Base-by-base conservation (phyloP, 2,888 invertebrate species). In the Odontocerum albicorne region DNA sequence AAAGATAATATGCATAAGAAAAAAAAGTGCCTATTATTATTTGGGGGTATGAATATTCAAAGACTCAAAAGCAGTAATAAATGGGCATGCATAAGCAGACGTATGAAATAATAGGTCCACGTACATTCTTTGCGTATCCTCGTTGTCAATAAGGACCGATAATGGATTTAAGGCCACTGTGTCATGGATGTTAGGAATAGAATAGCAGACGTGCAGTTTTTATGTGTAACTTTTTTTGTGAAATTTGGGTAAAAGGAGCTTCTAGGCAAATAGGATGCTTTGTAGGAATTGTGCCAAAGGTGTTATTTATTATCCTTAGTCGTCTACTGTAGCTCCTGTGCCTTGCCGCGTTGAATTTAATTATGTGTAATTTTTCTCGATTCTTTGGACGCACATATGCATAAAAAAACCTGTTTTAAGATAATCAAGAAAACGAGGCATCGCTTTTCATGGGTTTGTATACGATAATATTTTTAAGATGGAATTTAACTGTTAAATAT, bases 111-210 rank as follows among this genome's bases (percentile, higher is more conserved):
- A 59, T 53, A 50, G 46, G 56, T 53, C 49, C 59, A 46, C 53
- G 43, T 49, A 43, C 36, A 44, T 49, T 38, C 32, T 36, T n/a
- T n/a, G 27, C 32, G 13, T 42, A 35, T 51, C 16, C 40, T 36
- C 19, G 15, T 46, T 27, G 44, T 53, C 53, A 39, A 54, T 49
- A 49, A 44, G 49, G 39, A 55, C 45, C 56, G 55, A 60, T 60
- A 57, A 60, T 60, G 60, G 60, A 60, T 60, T 57, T 57, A 35
- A 54, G 55, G 57, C 60, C 60, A 60, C 54, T 60, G 50, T 54
- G 56, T 54, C 56, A 49, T 22, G 50, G 50, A 20, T 31, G 49
- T 33, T 42, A 12, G 19, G 32, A 31, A 32, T 36, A 42, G 35
- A 54, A 58, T 32, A 46, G 44, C 39, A 15, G 49, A 57, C 59